Evolutionary conservation across 2,113 vertebrate genomes (phyloP).

Genomic region (Trematocara zebra): DNA sequence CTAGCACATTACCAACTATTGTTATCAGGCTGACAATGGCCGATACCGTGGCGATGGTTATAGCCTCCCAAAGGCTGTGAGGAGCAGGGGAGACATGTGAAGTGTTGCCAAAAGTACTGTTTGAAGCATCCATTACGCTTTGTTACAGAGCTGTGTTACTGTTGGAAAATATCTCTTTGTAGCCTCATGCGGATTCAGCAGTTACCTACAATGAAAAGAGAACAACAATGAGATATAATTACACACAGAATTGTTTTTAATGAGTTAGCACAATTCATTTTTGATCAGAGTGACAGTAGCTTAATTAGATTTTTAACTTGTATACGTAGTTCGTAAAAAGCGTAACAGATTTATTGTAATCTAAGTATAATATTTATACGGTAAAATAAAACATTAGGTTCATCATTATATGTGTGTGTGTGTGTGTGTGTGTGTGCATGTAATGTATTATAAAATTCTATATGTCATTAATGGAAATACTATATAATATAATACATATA

Average conservation of each 20-base stretch:
- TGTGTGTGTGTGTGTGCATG: neutral
- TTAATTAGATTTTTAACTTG: neutral
- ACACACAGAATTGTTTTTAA: neutral
- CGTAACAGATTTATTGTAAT: neutral
- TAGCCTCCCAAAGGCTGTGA: slow-evolving; percentile 85
- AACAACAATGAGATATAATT: neutral
- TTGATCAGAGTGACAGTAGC: neutral
- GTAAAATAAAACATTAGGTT: neutral
- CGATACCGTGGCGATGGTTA: slow-evolving; percentile 86
- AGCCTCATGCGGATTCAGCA: slow-evolving; percentile 31
- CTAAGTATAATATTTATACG: neutral
- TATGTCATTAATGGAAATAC: neutral
- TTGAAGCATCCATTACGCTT: slow-evolving; percentile 77
- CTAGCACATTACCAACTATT: slow-evolving; percentile 92
- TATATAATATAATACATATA: neutral
- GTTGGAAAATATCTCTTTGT: neutral
- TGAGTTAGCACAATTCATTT: neutral
- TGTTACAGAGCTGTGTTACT: neutral
- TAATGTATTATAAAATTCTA: neutral
- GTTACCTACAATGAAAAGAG: slow-evolving; percentile 36
- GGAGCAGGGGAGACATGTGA: slow-evolving; percentile 64
- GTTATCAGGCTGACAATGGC: slow-evolving; percentile 92
- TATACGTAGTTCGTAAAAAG: neutral
- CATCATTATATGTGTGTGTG: neutral
- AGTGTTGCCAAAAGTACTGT: slow-evolving; percentile 76